phyloP scores from a whole-genome alignment of 2,888 invertebrate species.

The Cheilosia vernalis region DNA sequence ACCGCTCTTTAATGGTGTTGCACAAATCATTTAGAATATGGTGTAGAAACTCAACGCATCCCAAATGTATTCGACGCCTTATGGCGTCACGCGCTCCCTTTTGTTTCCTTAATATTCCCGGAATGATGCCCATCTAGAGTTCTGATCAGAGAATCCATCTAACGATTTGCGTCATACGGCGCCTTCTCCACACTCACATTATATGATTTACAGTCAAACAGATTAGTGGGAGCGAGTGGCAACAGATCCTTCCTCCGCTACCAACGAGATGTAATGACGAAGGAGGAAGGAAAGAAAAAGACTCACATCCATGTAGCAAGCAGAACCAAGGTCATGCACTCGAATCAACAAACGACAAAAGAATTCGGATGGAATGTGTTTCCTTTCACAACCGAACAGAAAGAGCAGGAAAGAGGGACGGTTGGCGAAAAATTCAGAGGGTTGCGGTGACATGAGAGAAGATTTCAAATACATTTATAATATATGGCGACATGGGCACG shows the following conservation, averaged over 20 bases:
- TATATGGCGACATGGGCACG: not conserved
- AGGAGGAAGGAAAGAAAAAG: slow-evolving; percentile 7
- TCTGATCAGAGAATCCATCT: slow-evolving; percentile 36
- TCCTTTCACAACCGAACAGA: slow-evolving; percentile 30
- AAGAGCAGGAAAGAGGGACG: slow-evolving; percentile 16
- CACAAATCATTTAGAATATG: not conserved
- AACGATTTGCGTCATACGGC: slow-evolving; percentile 62
- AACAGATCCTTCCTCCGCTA: slow-evolving; percentile 47
- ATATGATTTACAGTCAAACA: slow-evolving; percentile 54
- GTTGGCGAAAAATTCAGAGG: not conserved
- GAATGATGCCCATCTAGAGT: slow-evolving; percentile 37
- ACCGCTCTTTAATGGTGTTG: no score
- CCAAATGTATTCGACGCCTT: slow-evolving; percentile 14
- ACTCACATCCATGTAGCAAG: slow-evolving; percentile 49
- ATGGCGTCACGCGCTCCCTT: slow-evolving; percentile 2
- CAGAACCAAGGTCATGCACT: slow-evolving; percentile 70
- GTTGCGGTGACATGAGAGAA: slow-evolving; percentile 18
- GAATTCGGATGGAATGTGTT: slow-evolving; percentile 51
- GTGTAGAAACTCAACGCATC: not conserved
- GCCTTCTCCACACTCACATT: slow-evolving; percentile 1
- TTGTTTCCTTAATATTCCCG: slow-evolving; percentile 24
- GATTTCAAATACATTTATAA: slow-evolving; percentile 12
- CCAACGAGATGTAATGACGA: slow-evolving; percentile 26
- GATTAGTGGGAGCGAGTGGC: slow-evolving; percentile 49
- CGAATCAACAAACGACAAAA: slow-evolving; percentile 56